Base-by-base conservation (phyloP, 2,888 invertebrate species). In the Thymelicus lineola region DNA sequence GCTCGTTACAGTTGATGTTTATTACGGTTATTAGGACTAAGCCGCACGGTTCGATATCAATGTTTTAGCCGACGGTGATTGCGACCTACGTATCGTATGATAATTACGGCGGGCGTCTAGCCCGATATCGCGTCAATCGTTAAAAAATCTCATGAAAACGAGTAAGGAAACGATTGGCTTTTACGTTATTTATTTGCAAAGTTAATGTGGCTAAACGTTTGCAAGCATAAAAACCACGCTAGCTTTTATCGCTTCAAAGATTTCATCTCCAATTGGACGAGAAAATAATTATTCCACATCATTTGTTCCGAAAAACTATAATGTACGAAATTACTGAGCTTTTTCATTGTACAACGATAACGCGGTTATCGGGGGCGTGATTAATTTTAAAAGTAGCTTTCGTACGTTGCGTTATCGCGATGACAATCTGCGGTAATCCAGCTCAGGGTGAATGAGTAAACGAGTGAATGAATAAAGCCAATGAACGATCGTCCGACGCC, bases 1-100 rank as follows among this genome's bases (percentile, higher is more conserved):
- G 91, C 93, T 91, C 93, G 92, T 91, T 93, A 91, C 91, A 85
- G 90, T 87, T 90, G 88, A 93, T 93, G 93, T 93, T 93, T 92
- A 93, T 93, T 93, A 90, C 90, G 86, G 92, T 91, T 92, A 93
- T 93, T 92, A 93, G 91, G 90, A 87, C 86, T 90, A 89, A 91
- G 89, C 89, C 89, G 84, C 83, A 86, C 82, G 86, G 86, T 87
- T 88, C 85, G 86, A 87, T 90, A 88, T 88, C 86, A 86, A 87
- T 86, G 86, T 86, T 87, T 84, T 82, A 84, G 82, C 85, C 80
- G 82, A 84, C 84, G 82, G 87, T 89, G 85, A 86, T 89, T 89
- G 67, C 60, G 60, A 53, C 60, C 67, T 65, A 67, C 67, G 60
- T 57, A 57, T 57, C 57, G 57, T 67, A 67, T 61, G 60, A 67